Conservation (phyloP, 2,888 invertebrate species). For the Agelastica alni region DNA sequence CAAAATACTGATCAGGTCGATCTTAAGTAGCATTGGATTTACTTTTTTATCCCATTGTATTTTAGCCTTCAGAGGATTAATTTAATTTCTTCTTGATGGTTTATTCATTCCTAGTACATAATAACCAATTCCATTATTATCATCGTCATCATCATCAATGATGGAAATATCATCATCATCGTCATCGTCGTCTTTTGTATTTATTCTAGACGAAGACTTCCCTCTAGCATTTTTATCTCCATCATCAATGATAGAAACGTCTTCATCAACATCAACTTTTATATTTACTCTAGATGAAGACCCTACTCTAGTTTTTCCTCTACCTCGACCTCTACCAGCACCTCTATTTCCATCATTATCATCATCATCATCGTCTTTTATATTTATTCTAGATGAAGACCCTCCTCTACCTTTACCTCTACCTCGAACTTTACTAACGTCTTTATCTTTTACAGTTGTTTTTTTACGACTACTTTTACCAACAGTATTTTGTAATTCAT, state of each 20-base stretch:
- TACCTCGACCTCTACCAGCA: not conserved
- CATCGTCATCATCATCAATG: too few relatives aligned
- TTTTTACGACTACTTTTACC: slow-evolving; percentile 7
- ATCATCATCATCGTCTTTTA: not conserved
- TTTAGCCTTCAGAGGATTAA: too few relatives aligned
- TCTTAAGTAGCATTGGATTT: too few relatives aligned
- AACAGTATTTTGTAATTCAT: slow-evolving; percentile 2
- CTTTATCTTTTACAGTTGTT: not conserved
- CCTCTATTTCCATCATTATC: not conserved
- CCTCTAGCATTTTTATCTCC: not conserved
- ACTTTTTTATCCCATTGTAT: too few relatives aligned
- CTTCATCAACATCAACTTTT: not conserved
- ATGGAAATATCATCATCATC: slow-evolving; percentile 8
- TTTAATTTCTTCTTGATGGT: too few relatives aligned
- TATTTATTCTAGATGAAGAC: not conserved
- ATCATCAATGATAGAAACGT: not conserved
- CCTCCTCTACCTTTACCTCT: not conserved
- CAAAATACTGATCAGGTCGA: too few relatives aligned
- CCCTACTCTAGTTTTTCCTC: not conserved
- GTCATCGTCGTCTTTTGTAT: not conserved
- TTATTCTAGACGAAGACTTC: not conserved
- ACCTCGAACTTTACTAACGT: not conserved
- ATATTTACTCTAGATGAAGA: not conserved
- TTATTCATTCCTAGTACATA: too few relatives aligned
- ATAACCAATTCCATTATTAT: too few relatives aligned